Evolutionary conservation across 2,888 invertebrate species (phyloP).

Genomic region (Dryomyza anilis): DNA sequence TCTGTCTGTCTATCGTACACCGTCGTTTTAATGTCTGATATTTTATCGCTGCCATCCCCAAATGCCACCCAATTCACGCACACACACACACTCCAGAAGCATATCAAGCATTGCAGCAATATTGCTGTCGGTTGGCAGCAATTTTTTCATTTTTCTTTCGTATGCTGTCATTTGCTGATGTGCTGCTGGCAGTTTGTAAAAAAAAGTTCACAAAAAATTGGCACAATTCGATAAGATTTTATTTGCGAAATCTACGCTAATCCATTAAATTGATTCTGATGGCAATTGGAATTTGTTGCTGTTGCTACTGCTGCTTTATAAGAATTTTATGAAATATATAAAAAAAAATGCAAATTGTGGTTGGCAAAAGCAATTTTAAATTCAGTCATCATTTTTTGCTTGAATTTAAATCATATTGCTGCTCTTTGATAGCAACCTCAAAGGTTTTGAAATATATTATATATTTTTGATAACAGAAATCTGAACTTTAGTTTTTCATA

Average conservation of each 20-base stretch:
- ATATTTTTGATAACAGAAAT: no score
- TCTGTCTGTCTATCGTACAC: conserved; percentile 20
- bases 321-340: no score
- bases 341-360: no score
- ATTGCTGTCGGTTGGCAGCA: not conserved
- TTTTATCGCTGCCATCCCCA: conserved; percentile 48
- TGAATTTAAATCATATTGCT: no score
- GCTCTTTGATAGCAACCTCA: no score
- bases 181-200: not conserved
- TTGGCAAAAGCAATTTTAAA: no score
- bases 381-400: no score
- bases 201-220: conserved; percentile 43
- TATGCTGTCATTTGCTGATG: not conserved
- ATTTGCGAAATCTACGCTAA: conserved; percentile 43
- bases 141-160: not conserved
- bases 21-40: conserved; percentile 42
- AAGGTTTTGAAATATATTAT: no score
- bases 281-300: conserved; percentile 41
- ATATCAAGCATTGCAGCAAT: not conserved
- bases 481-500: no score
- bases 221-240: conserved; percentile 52
- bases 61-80: no score
- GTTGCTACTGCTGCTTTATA: no score
- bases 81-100: not conserved
- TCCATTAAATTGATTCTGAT: conserved; percentile 52